Evolutionary conservation across 1,140 invertebrate genomes (phyloP).

Genomic region (Formica selysi): DNA sequence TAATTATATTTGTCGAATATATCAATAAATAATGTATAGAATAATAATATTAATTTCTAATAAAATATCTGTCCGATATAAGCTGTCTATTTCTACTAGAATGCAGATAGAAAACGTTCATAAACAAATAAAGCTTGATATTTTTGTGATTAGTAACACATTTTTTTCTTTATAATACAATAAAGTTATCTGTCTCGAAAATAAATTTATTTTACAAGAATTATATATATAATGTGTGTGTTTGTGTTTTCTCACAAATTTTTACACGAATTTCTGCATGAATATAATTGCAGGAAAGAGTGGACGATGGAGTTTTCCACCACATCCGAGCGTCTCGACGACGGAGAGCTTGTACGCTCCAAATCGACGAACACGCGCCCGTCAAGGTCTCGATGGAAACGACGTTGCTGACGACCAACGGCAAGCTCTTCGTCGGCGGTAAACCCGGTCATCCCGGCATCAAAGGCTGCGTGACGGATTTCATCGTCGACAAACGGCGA

Average conservation of each 20-base stretch:
- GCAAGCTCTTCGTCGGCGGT: conserved; percentile 84
- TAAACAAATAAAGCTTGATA: neutral
- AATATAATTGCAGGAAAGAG: conserved; percentile 88
- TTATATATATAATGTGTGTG: no score
- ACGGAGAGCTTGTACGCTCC: conserved; percentile 87
- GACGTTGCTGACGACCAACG: conserved; percentile 82
- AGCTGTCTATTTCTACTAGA: neutral
- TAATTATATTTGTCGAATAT: conserved; percentile 11
- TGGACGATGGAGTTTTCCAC: conserved; percentile 84
- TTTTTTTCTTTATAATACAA: neutral
- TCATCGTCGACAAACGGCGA: conserved; percentile 87
- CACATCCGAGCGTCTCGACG: conserved; percentile 82
- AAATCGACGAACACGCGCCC: conserved; percentile 86
- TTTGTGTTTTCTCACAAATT: no score
- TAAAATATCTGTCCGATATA: neutral
- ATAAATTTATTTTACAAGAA: neutral
- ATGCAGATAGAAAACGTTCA: neutral
- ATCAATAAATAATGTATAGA: neutral
- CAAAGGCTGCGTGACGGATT: conserved; percentile 89
- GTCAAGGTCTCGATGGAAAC: conserved; percentile 80
- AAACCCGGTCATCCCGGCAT: conserved; percentile 88
- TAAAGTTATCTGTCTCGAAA: neutral
- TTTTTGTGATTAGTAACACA: neutral
- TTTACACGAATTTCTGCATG: no score
- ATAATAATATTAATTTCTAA: neutral